Conservation (phyloP, 1,140 invertebrate species). For the Alviniconcha marisindica region DNA sequence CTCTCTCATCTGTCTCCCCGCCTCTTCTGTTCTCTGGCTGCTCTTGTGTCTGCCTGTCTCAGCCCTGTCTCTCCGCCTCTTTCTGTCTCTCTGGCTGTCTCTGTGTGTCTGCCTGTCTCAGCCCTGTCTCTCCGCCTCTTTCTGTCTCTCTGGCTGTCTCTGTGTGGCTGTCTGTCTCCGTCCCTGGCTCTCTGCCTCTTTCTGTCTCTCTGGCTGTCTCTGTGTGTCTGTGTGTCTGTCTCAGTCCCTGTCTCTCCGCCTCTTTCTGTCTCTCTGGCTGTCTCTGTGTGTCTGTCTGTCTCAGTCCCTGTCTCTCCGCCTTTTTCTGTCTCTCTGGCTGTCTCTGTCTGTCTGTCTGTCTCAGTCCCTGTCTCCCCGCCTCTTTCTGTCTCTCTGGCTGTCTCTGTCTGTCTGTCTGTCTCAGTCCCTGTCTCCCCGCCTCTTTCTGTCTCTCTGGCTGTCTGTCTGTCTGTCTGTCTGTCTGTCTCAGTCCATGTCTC, state of each 20-base stretch:
- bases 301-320: not conserved
- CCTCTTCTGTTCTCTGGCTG: too few species aligned
- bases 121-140: not conserved
- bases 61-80: not conserved
- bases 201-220: not conserved
- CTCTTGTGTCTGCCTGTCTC: too few species aligned
- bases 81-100: not conserved
- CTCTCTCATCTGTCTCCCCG: not conserved
- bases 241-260: constrained; percentile 4
- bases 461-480: too few species aligned
- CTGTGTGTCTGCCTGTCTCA: not conserved
- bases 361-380: too few species aligned
- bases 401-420: too few species aligned
- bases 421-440: too few species aligned
- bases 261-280: not conserved
- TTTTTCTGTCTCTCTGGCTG: not conserved
- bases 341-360: too few species aligned
- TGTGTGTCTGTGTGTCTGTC: not conserved
- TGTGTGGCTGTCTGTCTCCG: not conserved
- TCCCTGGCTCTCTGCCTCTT: not conserved
- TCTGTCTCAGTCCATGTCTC: too few species aligned
- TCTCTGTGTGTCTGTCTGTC: not conserved
- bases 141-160: constrained; percentile 11
- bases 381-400: too few species aligned
- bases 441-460: too few species aligned